Evolutionary conservation across 2,888 invertebrate genomes (phyloP), one percentile per base, ranked within the genome.

Genomic region (Gari tellinella): DNA sequence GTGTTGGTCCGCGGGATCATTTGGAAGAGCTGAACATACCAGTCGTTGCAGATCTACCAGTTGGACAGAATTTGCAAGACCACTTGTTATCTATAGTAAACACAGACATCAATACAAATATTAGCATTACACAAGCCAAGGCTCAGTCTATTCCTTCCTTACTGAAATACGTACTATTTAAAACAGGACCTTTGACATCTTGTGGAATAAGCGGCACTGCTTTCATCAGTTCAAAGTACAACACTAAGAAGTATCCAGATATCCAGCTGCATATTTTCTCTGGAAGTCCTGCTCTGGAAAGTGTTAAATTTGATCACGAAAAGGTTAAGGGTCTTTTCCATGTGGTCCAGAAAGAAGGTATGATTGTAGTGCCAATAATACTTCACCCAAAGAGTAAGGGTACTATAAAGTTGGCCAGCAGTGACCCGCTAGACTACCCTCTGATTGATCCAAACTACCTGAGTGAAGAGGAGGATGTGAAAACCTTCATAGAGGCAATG

Each of bases 401-500:
- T 0, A 94, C 94, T 82, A 94, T 98, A 0, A 95, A 95, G 78
- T 92, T 98, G 25, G 94, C 94, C 55, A 95, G 95, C 78, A 91
- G 93, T 0, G 96, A 97, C 92, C 96, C 96, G 0, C 93, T 94
- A 25, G 95, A 95, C 70, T 94, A 95, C 91, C 97, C 97, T 0
- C 89, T 95, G 38, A 97, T 99, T 91, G 95, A 98, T 92, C 96
- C 98, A 0, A 96, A 97, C 87, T 99, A 99, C 90, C 96, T 97
- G 68, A 92, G 94, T 38, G 90, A 94, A 8, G 38, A 57, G 43
- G 72, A 63, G 19, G 80, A 78, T 37, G 21, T 74, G 0, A 45
- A 63, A 38, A 49, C 52, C 21, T 56, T 75, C n/a, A 65, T 76
- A 1, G 21, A 49, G 68, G 78, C 60, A 46, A 43, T 57, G 19